Conservation (phyloP, 2,797 vertebrate species). For the Acanthurus tractus region DNA sequence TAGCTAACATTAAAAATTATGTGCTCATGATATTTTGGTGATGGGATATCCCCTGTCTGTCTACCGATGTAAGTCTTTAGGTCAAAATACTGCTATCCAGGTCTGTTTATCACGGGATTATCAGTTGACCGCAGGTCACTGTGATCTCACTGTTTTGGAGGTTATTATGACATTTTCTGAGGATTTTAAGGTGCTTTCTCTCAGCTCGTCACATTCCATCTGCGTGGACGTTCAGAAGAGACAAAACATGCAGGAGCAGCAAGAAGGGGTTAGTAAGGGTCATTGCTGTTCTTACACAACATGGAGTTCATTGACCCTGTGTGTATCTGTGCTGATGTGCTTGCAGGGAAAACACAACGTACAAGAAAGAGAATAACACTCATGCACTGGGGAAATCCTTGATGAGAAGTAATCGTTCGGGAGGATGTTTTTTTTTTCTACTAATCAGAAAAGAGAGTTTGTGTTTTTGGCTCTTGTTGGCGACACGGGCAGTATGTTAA, state of each 20-base stretch:
- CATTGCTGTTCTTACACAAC: slow-evolving; percentile 75
- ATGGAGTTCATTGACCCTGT: slow-evolving; percentile 69
- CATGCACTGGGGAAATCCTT: slow-evolving; percentile 52
- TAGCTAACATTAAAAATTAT: not conserved
- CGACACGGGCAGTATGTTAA: too few species aligned
- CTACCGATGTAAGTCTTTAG: not conserved
- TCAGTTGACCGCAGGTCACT: slow-evolving; percentile 33
- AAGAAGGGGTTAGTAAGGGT: slow-evolving; percentile 52
- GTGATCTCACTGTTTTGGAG: slow-evolving; percentile 22
- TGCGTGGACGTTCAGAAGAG: slow-evolving; percentile 51
- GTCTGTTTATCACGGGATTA: slow-evolving; percentile 54
- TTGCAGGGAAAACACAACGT: slow-evolving; percentile 55
- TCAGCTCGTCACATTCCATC: slow-evolving; percentile 69
- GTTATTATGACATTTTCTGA: slow-evolving; percentile 59
- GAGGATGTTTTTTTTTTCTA: slow-evolving; percentile 63
- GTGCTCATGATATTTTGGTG: not conserved
- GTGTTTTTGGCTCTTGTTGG: slow-evolving; percentile 28
- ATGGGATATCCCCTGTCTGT: not conserved
- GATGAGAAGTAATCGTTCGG: slow-evolving; percentile 50
- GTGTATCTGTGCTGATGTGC: slow-evolving; percentile 41
- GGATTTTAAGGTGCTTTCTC: slow-evolving; percentile 52
- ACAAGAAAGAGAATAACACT: slow-evolving; percentile 60
- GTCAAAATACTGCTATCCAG: slow-evolving; percentile 6
- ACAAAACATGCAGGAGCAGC: slow-evolving; percentile 56
- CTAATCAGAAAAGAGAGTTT: slow-evolving; percentile 65